These are phyloP conservation scores for Lagocephalus sceleratus DNA, from an alignment of 2,797 vertebrate species.

Conservation along the genomic window DNA sequence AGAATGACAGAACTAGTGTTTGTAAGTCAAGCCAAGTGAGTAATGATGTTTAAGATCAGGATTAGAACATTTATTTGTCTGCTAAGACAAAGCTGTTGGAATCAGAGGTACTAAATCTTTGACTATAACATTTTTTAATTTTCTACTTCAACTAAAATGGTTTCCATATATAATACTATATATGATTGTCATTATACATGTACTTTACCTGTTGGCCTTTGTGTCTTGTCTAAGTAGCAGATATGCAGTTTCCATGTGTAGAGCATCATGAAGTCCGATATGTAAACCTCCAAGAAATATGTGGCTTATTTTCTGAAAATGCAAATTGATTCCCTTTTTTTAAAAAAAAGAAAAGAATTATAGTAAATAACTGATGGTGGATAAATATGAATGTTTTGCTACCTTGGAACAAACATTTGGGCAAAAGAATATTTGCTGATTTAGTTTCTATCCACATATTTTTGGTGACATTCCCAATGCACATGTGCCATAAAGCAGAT, in stretches of 20 bases:
- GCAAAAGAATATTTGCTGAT: not conserved
- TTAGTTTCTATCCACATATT: conserved; percentile 3
- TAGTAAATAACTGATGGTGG: conserved; percentile 4
- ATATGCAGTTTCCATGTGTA: not conserved
- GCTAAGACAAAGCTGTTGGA: conserved; percentile 17
- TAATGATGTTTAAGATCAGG: too few species aligned
- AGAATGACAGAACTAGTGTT: too few species aligned
- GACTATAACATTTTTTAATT: conserved; percentile 5
- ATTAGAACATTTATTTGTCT: conserved; percentile 1
- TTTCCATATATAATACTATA: conserved; percentile 7
- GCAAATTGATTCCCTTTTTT: not conserved
- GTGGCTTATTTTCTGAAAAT: not conserved
- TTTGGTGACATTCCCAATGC: not conserved
- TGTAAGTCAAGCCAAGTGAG: too few species aligned
- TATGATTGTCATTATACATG: conserved; percentile 20
- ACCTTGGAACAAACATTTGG: not conserved
- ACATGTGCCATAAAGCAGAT: conserved; percentile 2
- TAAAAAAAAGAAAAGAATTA: not conserved
- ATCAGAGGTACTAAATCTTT: conserved; percentile 8
- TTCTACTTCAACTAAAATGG: conserved; percentile 16
- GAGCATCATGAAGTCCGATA: conserved; percentile 1
- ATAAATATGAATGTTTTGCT: not conserved
- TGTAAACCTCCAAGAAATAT: not conserved
- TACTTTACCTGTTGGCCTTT: not conserved
- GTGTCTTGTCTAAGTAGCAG: conserved; percentile 10